These are phyloP conservation scores for Luidia sarsii DNA, from an alignment of 53 echinoderm and acorn worm species.

Conservation along the genomic window DNA sequence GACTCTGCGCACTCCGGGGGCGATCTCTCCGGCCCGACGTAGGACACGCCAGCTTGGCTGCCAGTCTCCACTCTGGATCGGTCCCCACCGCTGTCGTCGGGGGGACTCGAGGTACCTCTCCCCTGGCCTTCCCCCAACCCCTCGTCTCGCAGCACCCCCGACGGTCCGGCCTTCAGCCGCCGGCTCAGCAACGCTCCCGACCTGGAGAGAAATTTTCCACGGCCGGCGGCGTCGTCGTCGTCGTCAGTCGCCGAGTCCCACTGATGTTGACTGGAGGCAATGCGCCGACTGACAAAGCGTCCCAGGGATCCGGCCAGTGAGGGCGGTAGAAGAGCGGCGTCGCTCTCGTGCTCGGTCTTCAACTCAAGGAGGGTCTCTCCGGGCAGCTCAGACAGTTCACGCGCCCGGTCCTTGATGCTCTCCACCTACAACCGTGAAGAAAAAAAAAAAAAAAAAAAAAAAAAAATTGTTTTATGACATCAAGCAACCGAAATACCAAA, in stretches of 20 bases:
- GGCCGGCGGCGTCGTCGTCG: neutral
- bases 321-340: conserved; percentile 11
- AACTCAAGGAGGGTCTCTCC: conserved; percentile 30
- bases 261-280: conserved; percentile 12
- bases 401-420: conserved; percentile 42
- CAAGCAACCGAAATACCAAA: too few species aligned
- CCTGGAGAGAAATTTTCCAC: conserved; percentile 22
- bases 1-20: neutral
- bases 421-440: conserved; percentile 16
- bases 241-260: neutral
- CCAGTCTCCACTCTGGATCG: neutral
- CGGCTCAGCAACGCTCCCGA: conserved; percentile 29
- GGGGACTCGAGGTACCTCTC: neutral
- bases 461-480: too few species aligned
- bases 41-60: conserved; percentile 1
- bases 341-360: conserved; percentile 18
- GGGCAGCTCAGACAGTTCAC: conserved; percentile 39
- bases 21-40: neutral
- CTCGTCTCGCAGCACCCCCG: neutral
- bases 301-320: conserved; percentile 11
- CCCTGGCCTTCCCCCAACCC: neutral
- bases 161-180: conserved; percentile 3
- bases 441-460: conserved; percentile 7
- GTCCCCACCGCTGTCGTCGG: neutral
- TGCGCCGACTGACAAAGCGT: conserved; percentile 30